Evolutionary conservation across 1,140 invertebrate species (phyloP), one percentile per base, ranked within the genome.

Genomic region (Drosophila kohkoa): DNA sequence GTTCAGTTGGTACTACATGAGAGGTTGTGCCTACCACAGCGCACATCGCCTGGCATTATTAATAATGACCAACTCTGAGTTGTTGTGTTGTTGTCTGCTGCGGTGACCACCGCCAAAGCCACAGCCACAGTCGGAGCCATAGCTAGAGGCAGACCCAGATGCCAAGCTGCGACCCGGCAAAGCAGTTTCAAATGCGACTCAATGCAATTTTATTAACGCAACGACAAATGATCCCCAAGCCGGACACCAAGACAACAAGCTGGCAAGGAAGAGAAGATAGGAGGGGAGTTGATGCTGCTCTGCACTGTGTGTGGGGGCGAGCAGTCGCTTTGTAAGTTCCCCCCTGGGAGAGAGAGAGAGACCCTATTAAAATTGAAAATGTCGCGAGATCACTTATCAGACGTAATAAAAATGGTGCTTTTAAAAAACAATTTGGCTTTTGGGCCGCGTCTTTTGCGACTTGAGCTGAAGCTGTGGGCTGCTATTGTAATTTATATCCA

Each of bases 121-220:
- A 38, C 8, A 38, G 35, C 35, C 8, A 38, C 1, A 38, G 35
- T 10, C 8, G 11, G 2, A 38, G 35, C 2, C 6, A 25, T 25
- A 25, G 20, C 20, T 41, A 49, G 43, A 49, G 38, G 3, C 69
- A 43, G 43, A 58, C 48, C 55, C 62, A 49, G 63, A 66, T 41
- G 28, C 48, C 59, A 54, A 20, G n/a, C 30, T 54, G 15, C 63
- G 55, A 52, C 32, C 73, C 73, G 75, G 78, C 88, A 91, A 91
- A 91, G 83, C 81, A 62, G 71, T 82, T 91, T 91, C 88, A 91
- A 91, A 91, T 91, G 87, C 82, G 82, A 80, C 82, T 90, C 80
- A 83, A 90, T 90, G 88, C 88, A 91, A 85, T 91, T 91, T 91
- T 91, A 91, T 91, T 91, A 91, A 91, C 81, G 81, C 88, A 89